Base-by-base conservation (phyloP, 1,140 invertebrate genomes). In the Cryptotermes secundus region DNA sequence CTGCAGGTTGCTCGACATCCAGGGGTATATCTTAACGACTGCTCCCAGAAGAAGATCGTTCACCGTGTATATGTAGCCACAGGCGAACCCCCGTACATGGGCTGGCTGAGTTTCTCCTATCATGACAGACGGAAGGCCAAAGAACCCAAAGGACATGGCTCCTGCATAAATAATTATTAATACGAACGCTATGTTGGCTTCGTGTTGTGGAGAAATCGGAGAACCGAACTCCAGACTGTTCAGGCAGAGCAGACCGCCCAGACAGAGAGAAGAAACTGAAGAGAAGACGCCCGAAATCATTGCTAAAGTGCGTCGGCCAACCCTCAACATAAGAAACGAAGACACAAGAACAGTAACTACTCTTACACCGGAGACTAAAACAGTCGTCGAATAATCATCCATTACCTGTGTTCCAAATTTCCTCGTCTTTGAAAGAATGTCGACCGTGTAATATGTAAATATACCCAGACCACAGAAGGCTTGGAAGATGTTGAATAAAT, bases 391-490 rank as follows among this genome's bases (percentile, higher is more conserved):
- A 81, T 92, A 91, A 81, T 88, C 88, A 83, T 93, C 89, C 38
- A 90, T 10, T 9, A 72, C 31, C 59, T 72, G 26, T 26, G 59
- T 42, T 85, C 26, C n/a, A 22, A 3, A 9, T 86, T 79, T 24
- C 87, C 87, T 14, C 87, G 88, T 89, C 87, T 92, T 91, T 19
- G 90, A 88, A 2, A 95, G 87, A 65, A 96, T 93, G 83, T 95
- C 93, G 0, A 95, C 93, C 2, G 94, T 94, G 85, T 95, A 95
- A 88, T 95, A 95, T 80, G 95, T 93, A 38, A 95, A 91, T 3
- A 95, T 90, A 85, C 94, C 95, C 2, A 94, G 94, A 83, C 95
- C 95, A 10, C 94, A 94, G 3, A 94, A 88, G 85, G 94, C 93
- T 88, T 95, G 94, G 72, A 95, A 89, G 83, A 94, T 87, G 86